These are phyloP conservation scores for Cnemophilus loriae DNA, from an alignment of 2,113 vertebrate species.

Conservation along the genomic window DNA sequence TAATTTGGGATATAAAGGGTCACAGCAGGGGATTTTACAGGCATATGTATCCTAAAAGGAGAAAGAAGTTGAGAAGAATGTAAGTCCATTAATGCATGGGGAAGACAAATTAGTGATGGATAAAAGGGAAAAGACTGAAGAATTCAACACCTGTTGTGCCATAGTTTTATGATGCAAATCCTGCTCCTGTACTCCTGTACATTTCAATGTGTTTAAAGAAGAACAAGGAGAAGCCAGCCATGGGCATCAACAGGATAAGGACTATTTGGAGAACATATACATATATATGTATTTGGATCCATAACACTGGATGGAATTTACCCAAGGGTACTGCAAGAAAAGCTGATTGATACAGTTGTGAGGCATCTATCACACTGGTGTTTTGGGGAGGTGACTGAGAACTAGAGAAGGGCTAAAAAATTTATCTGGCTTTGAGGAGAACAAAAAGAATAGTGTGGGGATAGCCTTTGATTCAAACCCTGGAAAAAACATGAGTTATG, in stretches of 20 bases:
- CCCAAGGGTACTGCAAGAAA: neutral
- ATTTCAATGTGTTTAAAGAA: neutral
- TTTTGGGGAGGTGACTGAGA: neutral
- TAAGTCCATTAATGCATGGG: neutral
- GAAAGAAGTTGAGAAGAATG: neutral
- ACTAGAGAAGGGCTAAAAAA: neutral
- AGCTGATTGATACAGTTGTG: accelerated
- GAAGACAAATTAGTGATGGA: neutral
- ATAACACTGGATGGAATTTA: neutral
- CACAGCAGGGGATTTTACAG: neutral
- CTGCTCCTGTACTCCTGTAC: neutral
- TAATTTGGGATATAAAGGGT: neutral
- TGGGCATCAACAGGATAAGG: neutral
- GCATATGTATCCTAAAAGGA: neutral
- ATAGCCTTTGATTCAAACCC: neutral
- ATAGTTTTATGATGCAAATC: neutral
- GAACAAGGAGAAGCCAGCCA: neutral
- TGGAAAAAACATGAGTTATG: accelerated
- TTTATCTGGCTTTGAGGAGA: neutral
- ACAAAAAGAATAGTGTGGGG: neutral
- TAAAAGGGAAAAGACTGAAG: neutral
- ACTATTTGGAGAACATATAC: neutral
- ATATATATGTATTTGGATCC: neutral
- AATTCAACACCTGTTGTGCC: neutral
- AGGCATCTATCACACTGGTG: neutral